Evolutionary conservation across 2,797 vertebrate genomes (phyloP).

Genomic region (Eremophila alpestris): DNA sequence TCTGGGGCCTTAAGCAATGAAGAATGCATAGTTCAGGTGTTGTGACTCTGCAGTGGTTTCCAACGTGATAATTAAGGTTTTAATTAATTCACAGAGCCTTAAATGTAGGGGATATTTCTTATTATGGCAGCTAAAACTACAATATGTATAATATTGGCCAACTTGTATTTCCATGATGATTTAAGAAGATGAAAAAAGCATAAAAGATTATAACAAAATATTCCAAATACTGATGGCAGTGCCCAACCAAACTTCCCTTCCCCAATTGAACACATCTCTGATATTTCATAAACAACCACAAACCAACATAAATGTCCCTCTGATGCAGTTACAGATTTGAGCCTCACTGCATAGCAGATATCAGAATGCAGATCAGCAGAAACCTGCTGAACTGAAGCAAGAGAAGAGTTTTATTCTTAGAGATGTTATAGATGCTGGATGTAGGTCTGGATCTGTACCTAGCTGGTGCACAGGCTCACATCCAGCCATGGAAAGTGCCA

Average conservation of each 20-base stretch:
- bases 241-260: not conserved
- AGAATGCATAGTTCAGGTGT: not conserved
- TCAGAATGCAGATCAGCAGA: not conserved
- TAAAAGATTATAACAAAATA: not conserved
- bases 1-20: not conserved
- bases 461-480: not conserved
- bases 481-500: not conserved
- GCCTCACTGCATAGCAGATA: not conserved
- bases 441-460: not conserved
- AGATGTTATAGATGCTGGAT: not conserved
- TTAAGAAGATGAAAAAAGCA: not conserved
- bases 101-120: not conserved
- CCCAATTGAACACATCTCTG: not conserved
- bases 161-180: not conserved
- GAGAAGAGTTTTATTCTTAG: not conserved
- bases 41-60: not conserved
- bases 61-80: not conserved
- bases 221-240: not conserved
- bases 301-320: not conserved
- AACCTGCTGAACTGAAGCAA: not conserved
- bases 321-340: not conserved
- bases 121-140: not conserved
- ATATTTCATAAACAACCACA: not conserved
- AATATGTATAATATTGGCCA: not conserved
- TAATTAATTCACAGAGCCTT: not conserved